These are phyloP conservation scores for Tragelaphus strepsiceros DNA, from an alignment of 2,113 vertebrate species.

Conservation along the genomic window DNA sequence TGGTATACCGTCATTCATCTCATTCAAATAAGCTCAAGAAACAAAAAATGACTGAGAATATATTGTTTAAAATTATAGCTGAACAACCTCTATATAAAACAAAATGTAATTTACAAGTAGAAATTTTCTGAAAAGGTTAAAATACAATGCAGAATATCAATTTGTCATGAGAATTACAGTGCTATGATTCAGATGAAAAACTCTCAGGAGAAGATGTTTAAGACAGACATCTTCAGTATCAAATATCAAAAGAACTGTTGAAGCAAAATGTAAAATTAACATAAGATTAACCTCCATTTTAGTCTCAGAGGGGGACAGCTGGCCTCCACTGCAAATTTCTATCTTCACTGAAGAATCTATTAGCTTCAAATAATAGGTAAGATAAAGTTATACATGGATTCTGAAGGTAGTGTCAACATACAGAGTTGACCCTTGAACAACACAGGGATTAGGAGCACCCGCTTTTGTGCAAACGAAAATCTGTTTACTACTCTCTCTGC, in stretches of 20 bases:
- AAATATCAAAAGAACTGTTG: constrained; percentile 1
- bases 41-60: not conserved
- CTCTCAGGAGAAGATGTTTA: not conserved
- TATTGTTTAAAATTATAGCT: not conserved
- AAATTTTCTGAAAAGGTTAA: constrained; percentile 19
- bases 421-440: not conserved
- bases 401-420: not conserved
- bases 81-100: not conserved
- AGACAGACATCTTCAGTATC: not conserved
- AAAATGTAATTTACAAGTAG: not conserved
- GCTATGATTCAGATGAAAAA: constrained; percentile 8
- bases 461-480: not conserved
- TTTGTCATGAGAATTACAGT: constrained; percentile 3
- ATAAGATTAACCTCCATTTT: constrained; percentile 8
- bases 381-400: not conserved
- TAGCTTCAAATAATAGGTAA: not conserved
- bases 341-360: constrained; percentile 39
- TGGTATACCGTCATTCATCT: not conserved
- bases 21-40: not conserved
- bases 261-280: constrained; percentile 1
- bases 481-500: not conserved
- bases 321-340: not conserved
- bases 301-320: not conserved
- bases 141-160: not conserved
- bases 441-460: not conserved